Conservation (phyloP, 2,113 vertebrate genomes). For the Calyptommatus sinebrachiatus region DNA sequence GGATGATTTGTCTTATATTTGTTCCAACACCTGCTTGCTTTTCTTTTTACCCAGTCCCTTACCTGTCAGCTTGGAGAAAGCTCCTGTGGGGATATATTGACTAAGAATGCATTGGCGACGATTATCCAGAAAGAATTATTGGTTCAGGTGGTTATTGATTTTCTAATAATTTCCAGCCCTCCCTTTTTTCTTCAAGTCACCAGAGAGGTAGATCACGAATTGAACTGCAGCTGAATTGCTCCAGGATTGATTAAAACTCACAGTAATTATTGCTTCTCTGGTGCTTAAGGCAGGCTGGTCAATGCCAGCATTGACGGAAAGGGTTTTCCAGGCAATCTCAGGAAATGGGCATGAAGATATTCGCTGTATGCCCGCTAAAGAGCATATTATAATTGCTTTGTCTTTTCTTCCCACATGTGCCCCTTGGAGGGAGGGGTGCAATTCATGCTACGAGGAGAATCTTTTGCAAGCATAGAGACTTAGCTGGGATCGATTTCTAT, state of each 20-base stretch:
- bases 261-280: conserved; percentile 65
- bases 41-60: not conserved
- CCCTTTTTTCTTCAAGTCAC: conserved; percentile 42
- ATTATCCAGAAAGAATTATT: conserved; percentile 34
- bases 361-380: not conserved
- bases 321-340: conserved; percentile 21
- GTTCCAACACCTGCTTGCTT: not conserved
- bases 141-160: conserved; percentile 44
- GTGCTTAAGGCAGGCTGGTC: conserved; percentile 63
- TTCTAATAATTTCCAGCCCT: conserved; percentile 51
- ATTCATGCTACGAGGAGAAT: no score
- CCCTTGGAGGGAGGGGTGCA: no score
- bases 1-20: not conserved
- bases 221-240: conserved; percentile 66
- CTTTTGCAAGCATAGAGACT: no score
- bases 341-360: fast-evolving
- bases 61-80: not conserved
- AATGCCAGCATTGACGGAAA: conserved; percentile 55
- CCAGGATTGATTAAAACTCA: conserved; percentile 72
- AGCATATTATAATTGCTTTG: no score
- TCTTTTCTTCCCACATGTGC: no score
- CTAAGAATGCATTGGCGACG: fast-evolving
- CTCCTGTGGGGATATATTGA: not conserved
- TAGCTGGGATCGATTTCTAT: no score
- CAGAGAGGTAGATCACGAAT: conserved; percentile 58